Base-by-base conservation (phyloP, 1,140 invertebrate species). In the Acromyrmex echinatior region DNA sequence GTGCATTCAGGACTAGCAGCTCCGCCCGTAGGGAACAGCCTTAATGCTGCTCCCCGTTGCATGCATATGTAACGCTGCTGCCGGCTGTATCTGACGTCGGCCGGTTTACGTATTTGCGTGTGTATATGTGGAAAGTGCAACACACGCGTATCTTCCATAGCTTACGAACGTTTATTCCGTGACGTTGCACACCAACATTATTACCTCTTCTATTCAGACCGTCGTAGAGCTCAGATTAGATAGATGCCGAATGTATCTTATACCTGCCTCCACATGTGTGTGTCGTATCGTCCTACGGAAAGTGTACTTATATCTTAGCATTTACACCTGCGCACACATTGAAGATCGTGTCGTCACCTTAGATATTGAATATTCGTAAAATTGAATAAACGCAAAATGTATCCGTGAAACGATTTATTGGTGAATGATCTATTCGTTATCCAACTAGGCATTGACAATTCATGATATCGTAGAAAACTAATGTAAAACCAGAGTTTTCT, bases 1-100 rank as follows among this genome's bases (percentile, higher is more conserved):
- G 77, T 86, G 87, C 85, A 90, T 90, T 86, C 87, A 82, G 77
- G 73, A 66, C 82, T 62, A 62, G 77, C 68, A 77, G 77, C 79
- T 80, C 53, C 35, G 87, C n/a, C 76, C 68, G 51, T 53, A 51
- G 77, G 87, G 87, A 81, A 65, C 68, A 77, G 39, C 51, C 84
- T 82, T 90, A 90, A 88, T 82, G 82, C 77, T 7, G 71, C 73
- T 79, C 49, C 62, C 31, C 65, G 45, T n/a, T 31, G 25, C 63
- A 81, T 88, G 76, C 88, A 89, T 86, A 89, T 68, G 81, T 86
- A 87, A 74, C 70, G 70, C 16, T 25, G 60, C 39, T 31, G 60
- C 39, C 39, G 39, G 39, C 9, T 45, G 39, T 31, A 39, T 88
- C 16, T 31, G 12, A 71, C 35, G 77, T 53, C 14, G 5, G 31